Conservation (phyloP, 1,140 invertebrate genomes). For the Eumeta japonica region DNA sequence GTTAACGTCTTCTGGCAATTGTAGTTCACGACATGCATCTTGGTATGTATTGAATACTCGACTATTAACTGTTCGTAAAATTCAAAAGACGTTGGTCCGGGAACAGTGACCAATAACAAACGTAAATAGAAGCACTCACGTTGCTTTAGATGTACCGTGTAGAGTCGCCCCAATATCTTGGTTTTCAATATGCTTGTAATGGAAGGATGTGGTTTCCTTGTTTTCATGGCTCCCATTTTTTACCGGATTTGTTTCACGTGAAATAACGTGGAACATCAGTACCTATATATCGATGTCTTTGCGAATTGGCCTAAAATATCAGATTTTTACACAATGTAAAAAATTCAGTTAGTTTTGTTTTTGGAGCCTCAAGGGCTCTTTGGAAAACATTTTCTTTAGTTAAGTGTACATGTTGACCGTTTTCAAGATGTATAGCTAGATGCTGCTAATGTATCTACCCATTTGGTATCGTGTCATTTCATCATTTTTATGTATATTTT, state of each 20-base stretch:
- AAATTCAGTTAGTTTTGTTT: conserved; percentile 43
- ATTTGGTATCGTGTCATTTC: conserved; percentile 24
- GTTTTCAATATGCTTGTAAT: conserved; percentile 18
- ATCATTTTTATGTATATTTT: conserved; percentile 19
- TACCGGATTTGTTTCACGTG: conserved; percentile 26
- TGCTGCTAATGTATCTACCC: conserved; percentile 41
- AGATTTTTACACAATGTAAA: conserved; percentile 31
- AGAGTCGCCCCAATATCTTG: conserved; percentile 27
- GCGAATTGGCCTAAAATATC: no score
- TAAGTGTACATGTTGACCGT: conserved; percentile 37
- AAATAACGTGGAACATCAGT: conserved; percentile 32
- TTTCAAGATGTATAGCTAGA: conserved; percentile 47
- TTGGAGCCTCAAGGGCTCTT: conserved; percentile 24
- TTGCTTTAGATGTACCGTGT: no score
- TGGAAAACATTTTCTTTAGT: conserved; percentile 21
- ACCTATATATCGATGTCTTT: conserved; percentile 33
- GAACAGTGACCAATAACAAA: conserved; percentile 43
- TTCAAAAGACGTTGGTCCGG: conserved; percentile 48
- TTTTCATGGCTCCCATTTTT: conserved; percentile 21
- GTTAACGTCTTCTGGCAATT: conserved; percentile 20
- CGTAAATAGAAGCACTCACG: conserved; percentile 42
- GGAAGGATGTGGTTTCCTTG: no score
- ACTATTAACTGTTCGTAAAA: conserved; percentile 41
- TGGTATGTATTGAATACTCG: conserved; percentile 27
- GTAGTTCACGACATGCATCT: conserved; percentile 27